phyloP scores from a whole-genome alignment of 2,888 invertebrate species.

The Furcula furcula region DNA sequence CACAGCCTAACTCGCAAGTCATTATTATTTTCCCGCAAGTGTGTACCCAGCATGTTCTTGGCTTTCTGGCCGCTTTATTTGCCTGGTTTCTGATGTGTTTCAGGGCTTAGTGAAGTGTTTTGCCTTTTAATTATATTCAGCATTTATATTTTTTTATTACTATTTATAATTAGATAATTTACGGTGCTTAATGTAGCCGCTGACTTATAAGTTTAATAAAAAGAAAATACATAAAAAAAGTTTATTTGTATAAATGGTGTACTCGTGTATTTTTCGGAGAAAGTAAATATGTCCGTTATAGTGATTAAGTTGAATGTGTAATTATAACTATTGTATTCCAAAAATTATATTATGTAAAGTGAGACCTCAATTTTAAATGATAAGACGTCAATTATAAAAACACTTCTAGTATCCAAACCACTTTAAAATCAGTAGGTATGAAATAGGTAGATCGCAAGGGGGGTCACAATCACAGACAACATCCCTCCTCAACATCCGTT shows the following conservation, averaged over 20 bases:
- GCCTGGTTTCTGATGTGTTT: conserved; percentile 44
- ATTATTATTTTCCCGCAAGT: conserved; percentile 16
- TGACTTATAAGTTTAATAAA: conserved; percentile 23
- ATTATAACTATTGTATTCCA: conserved; percentile 27
- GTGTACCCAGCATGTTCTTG: conserved; percentile 31
- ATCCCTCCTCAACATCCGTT: no score
- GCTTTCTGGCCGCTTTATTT: conserved; percentile 57
- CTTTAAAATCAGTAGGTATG: no score
- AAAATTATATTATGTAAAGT: conserved; percentile 20
- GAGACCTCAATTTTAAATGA: conserved; percentile 27
- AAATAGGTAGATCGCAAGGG: no score
- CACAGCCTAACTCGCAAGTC: conserved; percentile 12
- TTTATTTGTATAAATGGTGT: conserved; percentile 30
- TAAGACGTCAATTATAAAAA: conserved; percentile 24
- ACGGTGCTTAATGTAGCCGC: conserved; percentile 46
- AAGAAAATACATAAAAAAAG: conserved; percentile 12
- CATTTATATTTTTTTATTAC: conserved; percentile 43
- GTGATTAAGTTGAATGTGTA: conserved; percentile 32
- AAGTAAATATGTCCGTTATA: conserved; percentile 24
- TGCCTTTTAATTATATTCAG: conserved; percentile 48
- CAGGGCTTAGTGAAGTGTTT: conserved; percentile 53
- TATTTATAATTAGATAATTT: conserved; percentile 31
- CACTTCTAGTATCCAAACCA: no score
- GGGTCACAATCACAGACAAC: no score
- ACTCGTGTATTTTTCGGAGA: conserved; percentile 28